Conservation (phyloP, 64 coral and sea anemone genomes). For the Pachyseris speciosa region DNA sequence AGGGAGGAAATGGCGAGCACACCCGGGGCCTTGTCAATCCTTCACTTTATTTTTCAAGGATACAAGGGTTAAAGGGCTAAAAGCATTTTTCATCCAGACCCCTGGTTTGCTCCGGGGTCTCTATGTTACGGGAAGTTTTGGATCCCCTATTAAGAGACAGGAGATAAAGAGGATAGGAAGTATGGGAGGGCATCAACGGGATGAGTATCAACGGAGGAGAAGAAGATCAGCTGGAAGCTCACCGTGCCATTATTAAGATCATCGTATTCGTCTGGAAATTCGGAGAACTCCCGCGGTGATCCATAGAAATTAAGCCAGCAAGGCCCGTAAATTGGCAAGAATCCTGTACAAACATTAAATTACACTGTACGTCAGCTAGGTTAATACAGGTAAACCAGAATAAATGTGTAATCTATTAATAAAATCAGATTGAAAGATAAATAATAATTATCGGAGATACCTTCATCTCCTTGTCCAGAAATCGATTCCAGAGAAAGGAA, state of each 20-base stretch:
- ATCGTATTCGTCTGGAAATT: conserved; percentile 88
- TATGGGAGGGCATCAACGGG: too few relatives aligned
- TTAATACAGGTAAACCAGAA: not conserved
- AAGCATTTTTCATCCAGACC: too few relatives aligned
- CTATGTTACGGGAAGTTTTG: too few relatives aligned
- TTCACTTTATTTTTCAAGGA: too few relatives aligned
- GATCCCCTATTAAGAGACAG: too few relatives aligned
- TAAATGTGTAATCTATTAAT: not conserved
- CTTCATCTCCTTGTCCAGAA: conserved; percentile 91
- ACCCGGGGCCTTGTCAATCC: too few relatives aligned
- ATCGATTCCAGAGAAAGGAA: conserved; percentile 80
- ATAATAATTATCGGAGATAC: conserved; percentile 13
- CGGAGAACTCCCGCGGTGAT: conserved; percentile 90
- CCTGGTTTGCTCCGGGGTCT: too few relatives aligned
- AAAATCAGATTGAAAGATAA: not conserved
- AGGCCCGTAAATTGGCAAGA: conserved; percentile 88
- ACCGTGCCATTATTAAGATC: conserved; percentile 83
- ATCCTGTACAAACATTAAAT: conserved; percentile 48
- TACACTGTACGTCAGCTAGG: not conserved
- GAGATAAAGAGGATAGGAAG: too few relatives aligned
- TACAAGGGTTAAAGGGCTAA: too few relatives aligned
- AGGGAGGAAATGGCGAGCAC: too few relatives aligned
- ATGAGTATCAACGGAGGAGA: not conserved
- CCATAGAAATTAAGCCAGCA: conserved; percentile 95
- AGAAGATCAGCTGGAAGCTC: not conserved